phyloP scores from a whole-genome alignment of 1,140 invertebrate species.

The Aricia agestis region DNA sequence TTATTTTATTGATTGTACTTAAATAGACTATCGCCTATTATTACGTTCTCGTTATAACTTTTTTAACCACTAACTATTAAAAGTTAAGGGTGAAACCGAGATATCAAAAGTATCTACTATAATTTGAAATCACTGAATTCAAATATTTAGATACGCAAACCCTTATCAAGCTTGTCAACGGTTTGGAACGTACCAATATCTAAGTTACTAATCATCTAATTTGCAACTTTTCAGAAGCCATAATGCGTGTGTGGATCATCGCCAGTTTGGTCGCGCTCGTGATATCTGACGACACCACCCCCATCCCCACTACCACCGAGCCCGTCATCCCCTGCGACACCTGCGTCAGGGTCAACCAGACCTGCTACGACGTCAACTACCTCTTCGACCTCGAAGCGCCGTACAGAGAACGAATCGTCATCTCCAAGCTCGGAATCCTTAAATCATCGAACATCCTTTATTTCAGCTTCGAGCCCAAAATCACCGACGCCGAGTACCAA shows the following conservation, averaged over 20 bases:
- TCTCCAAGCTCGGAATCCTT: constrained; percentile 49
- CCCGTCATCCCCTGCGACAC: constrained; percentile 32
- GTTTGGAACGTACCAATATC: background rate
- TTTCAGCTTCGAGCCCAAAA: constrained; percentile 54
- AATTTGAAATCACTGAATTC: background rate
- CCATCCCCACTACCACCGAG: constrained; percentile 11
- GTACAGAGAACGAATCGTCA: constrained; percentile 49
- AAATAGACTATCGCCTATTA: too few relatives aligned
- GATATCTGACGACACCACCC: constrained; percentile 10
- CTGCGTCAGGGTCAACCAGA: constrained; percentile 44
- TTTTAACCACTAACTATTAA: too few relatives aligned
- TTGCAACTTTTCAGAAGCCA: constrained; percentile 19
- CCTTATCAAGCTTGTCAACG: background rate
- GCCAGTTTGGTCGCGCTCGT: constrained; percentile 16
- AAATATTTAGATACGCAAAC: background rate
- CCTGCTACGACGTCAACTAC: constrained; percentile 50
- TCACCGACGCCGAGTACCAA: constrained; percentile 55
- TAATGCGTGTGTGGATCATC: constrained; percentile 4
- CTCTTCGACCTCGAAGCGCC: constrained; percentile 55
- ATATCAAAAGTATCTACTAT: too few relatives aligned
- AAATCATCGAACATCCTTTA: constrained; percentile 47
- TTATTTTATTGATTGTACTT: too few relatives aligned
- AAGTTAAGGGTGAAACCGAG: too few relatives aligned
- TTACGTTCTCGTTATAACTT: too few relatives aligned
- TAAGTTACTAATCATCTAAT: background rate